phyloP scores from a whole-genome alignment of 2,888 invertebrate genomes.

The Protonemura montana region DNA sequence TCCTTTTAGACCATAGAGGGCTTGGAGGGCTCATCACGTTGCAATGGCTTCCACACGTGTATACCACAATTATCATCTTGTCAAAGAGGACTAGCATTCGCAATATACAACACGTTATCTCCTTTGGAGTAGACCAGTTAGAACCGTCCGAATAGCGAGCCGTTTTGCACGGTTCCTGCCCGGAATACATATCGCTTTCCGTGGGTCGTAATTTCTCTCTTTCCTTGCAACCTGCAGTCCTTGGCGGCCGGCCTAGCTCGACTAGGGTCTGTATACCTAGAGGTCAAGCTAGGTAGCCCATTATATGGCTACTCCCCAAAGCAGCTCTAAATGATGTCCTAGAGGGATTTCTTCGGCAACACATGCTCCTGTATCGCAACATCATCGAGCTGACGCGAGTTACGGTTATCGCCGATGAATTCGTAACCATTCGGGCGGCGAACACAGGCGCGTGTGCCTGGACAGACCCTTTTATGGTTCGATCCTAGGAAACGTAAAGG shows the following conservation, averaged over 20 bases:
- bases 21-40: background rate
- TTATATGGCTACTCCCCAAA: background rate
- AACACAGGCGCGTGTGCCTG: background rate
- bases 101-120: background rate
- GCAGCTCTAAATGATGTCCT: conserved; percentile 15
- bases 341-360: conserved; percentile 8
- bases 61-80: background rate
- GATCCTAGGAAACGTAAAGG: background rate
- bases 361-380: background rate
- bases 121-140: background rate
- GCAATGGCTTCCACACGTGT: background rate
- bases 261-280: background rate
- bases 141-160: background rate
- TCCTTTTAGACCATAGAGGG: background rate
- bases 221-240: background rate
- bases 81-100: background rate
- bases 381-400: background rate
- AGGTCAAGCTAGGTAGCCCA: conserved; percentile 18
- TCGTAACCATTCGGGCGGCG: background rate
- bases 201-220: background rate
- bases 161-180: background rate
- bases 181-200: background rate
- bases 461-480: background rate
- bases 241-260: background rate
- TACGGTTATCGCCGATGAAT: conserved; percentile 19